Percentiles rank a stretch among this genome's conserved stretches.
These are phyloP conservation scores for Linurgus olivaceus DNA, from an alignment of 2,797 vertebrate species.

Conservation along the genomic window DNA sequence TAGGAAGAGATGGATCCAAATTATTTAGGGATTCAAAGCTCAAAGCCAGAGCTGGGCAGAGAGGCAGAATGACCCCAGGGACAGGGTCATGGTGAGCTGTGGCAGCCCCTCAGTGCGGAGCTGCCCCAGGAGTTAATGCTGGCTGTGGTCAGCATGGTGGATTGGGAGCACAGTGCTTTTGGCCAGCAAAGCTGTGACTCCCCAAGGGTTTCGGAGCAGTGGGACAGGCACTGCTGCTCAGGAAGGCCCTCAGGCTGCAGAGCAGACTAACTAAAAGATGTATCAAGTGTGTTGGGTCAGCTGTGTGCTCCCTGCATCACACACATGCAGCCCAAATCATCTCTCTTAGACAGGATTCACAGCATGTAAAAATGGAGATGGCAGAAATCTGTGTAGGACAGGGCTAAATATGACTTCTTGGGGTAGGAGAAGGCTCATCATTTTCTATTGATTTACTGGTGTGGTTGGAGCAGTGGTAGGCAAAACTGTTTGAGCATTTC, in stretches of 20 bases:
- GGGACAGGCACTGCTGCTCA: not conserved
- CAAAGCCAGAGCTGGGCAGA: not conserved
- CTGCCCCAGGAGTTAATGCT: not conserved
- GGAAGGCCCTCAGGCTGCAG: not conserved
- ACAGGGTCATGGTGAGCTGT: accelerated
- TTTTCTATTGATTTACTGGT: not conserved
- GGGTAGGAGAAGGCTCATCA: not conserved
- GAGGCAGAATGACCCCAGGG: not conserved
- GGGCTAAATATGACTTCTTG: not conserved
- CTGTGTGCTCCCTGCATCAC: not conserved
- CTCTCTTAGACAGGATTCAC: not conserved
- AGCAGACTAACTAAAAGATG: not conserved
- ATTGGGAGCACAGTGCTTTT: not conserved
- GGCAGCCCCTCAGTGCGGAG: not conserved
- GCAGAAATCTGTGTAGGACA: not conserved
- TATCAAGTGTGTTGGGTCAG: accelerated
- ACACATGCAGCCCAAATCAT: not conserved
- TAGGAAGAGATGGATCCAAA: not conserved
- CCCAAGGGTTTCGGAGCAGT: not conserved
- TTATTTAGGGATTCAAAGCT: not conserved
- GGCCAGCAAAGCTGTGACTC: not conserved
- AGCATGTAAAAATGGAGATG: not conserved
- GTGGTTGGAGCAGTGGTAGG: not conserved
- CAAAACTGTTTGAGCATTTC: not conserved
- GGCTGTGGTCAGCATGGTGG: accelerated